phyloP scores from a whole-genome alignment of 2,113 vertebrate genomes.

The Calypte anna region DNA sequence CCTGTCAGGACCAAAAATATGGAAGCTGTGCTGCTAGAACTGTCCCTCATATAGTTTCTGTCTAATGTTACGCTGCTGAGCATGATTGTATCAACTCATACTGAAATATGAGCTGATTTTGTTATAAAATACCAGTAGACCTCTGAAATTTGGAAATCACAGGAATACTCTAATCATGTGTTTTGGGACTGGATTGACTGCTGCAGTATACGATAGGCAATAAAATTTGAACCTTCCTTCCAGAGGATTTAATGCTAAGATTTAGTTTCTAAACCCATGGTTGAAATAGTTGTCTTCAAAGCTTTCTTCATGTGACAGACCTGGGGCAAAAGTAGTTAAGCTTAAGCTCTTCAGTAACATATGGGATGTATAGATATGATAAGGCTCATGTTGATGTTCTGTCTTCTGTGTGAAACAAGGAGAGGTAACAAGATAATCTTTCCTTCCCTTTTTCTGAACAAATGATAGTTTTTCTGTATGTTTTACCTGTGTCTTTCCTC shows the following conservation, averaged over 20 bases:
- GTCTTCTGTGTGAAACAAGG: not conserved
- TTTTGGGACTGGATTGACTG: not conserved
- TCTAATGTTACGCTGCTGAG: not conserved
- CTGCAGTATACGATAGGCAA: not conserved
- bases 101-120: not conserved
- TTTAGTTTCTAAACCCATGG: not conserved
- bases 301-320: not conserved
- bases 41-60: not conserved
- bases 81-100: not conserved
- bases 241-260: not conserved
- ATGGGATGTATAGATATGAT: not conserved
- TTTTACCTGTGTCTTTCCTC: not conserved
- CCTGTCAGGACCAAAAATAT: not conserved
- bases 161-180: not conserved
- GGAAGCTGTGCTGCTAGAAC: not conserved
- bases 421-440: not conserved
- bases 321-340: not conserved
- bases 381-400: not conserved
- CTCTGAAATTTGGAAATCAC: not conserved
- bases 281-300: not conserved
- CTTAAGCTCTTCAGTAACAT: not conserved
- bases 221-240: not conserved
- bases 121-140: not conserved
- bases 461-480: not conserved
- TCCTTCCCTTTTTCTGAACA: not conserved